Conservation (phyloP, 2,797 vertebrate genomes). For the Bradypodion pumilum region DNA sequence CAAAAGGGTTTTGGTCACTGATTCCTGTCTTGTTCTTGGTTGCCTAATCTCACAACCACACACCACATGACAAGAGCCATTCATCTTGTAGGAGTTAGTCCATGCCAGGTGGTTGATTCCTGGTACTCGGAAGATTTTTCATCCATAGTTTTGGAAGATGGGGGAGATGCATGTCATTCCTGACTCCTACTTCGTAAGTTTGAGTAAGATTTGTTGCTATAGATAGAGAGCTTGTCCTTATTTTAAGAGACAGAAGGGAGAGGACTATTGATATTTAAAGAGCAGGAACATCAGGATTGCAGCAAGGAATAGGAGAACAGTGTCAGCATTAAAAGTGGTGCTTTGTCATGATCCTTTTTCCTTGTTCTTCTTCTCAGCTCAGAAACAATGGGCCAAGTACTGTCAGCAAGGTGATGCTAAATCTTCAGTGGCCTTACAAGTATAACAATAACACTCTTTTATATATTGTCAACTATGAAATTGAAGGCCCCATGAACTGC, state of each 20-base stretch:
- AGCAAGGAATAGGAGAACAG: too few relatives aligned
- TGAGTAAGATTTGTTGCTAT: neutral
- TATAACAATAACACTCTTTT: slow-evolving; percentile 86
- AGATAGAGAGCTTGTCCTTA: neutral
- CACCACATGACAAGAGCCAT: too few relatives aligned
- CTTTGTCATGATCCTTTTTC: slow-evolving; percentile 12
- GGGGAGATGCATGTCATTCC: neutral
- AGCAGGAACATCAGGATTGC: fast-evolving
- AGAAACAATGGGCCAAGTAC: slow-evolving; percentile 93
- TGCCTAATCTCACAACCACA: neutral
- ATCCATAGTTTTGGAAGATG: neutral
- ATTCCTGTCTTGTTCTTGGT: neutral
- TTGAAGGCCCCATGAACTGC: slow-evolving; percentile 95
- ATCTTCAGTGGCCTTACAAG: slow-evolving; percentile 87
- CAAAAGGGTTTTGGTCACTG: too few relatives aligned
- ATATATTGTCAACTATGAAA: slow-evolving; percentile 87
- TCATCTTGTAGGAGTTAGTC: neutral
- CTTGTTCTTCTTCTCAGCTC: slow-evolving; percentile 74
- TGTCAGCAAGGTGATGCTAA: slow-evolving; percentile 90
- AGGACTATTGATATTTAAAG: neutral
- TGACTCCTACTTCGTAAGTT: neutral
- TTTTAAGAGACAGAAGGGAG: neutral
- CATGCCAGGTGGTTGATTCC: too few relatives aligned
- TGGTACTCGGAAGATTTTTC: neutral
- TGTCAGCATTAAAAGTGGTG: neutral